Percentiles rank a stretch among this genome's conserved stretches.
These are phyloP conservation scores for Carabus problematicus DNA, from an alignment of 2,888 invertebrate species.

Conservation along the genomic window DNA sequence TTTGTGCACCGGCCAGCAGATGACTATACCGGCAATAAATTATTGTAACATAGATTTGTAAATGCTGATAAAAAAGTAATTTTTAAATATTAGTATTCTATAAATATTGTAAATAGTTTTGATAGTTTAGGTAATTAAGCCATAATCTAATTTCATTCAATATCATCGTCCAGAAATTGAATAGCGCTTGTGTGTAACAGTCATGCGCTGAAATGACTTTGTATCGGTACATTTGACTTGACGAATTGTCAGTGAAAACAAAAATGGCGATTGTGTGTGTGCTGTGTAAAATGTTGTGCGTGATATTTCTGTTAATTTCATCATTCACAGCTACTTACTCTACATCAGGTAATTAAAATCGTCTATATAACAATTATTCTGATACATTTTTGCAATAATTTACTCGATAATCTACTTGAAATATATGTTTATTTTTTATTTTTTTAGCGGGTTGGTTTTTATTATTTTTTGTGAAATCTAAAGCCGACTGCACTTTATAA, in stretches of 20 bases:
- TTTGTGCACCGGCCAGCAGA: background rate
- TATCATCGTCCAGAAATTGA: too few species aligned
- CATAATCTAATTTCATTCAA: too few species aligned
- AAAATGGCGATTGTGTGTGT: slow-evolving; percentile 53
- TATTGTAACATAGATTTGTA: too few species aligned
- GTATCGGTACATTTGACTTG: background rate
- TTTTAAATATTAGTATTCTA: too few species aligned
- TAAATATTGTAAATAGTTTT: too few species aligned
- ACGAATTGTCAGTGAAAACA: slow-evolving; percentile 48
- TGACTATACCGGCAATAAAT: background rate
- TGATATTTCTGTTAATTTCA: slow-evolving; percentile 50
- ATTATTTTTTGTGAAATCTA: slow-evolving; percentile 36
- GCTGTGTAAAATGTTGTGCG: slow-evolving; percentile 50
- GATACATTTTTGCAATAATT: background rate
- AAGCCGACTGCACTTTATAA: slow-evolving; percentile 29
- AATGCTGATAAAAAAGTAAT: too few species aligned
- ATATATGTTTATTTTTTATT: background rate
- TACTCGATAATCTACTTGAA: background rate
- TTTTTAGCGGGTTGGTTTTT: slow-evolving; percentile 32
- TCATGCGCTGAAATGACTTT: background rate
- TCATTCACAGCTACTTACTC: slow-evolving; percentile 45
- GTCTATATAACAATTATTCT: slow-evolving; percentile 13
- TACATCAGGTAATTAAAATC: slow-evolving; percentile 31
- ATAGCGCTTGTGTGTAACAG: too few species aligned
- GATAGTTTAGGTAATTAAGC: too few species aligned